These are phyloP conservation scores for Microctonus brassicae DNA, from an alignment of 2,888 invertebrate genomes.

Conservation along the genomic window DNA sequence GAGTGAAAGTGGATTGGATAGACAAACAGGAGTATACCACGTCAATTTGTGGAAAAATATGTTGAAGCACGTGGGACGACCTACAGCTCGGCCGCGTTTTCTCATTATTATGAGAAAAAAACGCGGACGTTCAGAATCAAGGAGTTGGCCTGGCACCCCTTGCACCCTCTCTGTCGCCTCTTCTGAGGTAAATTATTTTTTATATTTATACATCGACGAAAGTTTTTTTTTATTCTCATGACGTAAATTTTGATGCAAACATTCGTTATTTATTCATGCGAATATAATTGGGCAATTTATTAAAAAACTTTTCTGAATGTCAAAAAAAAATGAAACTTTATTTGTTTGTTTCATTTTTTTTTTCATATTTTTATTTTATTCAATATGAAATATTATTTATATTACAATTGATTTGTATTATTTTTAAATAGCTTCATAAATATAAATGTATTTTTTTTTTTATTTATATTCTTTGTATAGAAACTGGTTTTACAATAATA, in stretches of 20 bases:
- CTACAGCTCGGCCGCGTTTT: conserved; percentile 53
- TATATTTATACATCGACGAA: neutral
- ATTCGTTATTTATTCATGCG: conserved; percentile 12
- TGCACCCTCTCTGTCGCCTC: conserved; percentile 60
- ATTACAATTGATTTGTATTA: no score
- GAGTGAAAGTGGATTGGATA: conserved; percentile 3
- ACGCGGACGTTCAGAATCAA: conserved; percentile 63
- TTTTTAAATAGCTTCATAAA: no score
- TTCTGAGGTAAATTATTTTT: conserved; percentile 58
- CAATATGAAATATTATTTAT: no score
- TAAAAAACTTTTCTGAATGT: conserved; percentile 16
- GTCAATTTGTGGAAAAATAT: no score
- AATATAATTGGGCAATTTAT: conserved; percentile 1
- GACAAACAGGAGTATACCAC: conserved; percentile 1
- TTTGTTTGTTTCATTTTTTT: neutral
- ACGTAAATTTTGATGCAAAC: conserved; percentile 2
- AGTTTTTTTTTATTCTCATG: conserved; percentile 5
- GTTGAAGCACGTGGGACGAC: conserved; percentile 62
- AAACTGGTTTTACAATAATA: neutral
- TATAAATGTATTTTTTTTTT: neutral
- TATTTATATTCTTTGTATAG: neutral
- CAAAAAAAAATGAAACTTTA: no score
- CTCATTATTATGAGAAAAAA: conserved; percentile 56
- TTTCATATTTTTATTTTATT: neutral
- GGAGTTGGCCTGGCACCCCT: conserved; percentile 67